Evolutionary conservation across 1,140 invertebrate genomes (phyloP), one percentile per base, ranked within the genome.

Genomic region (Drosophila ficusphila): DNA sequence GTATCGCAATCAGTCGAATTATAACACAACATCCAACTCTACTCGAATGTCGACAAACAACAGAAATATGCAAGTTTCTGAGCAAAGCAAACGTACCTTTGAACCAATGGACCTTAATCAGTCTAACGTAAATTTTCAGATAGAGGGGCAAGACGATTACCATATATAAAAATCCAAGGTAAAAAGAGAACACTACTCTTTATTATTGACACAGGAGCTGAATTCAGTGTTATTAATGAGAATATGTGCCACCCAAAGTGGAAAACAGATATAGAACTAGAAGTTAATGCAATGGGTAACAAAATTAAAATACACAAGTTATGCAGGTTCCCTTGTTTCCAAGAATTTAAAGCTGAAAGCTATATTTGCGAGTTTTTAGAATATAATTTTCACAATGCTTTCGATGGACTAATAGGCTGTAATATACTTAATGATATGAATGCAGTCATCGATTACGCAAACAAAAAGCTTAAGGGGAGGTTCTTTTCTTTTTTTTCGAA

Each of bases 341-440:
- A 47, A 47, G 25, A 47, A 47, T 47, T 47, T 47, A 9, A 47
- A 18, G 14, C 25, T 18, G 14, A 38, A 31, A 14, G 25, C 16
- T 54, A 41, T 54, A 38, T 8, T n/a, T 54, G 51, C 18, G 16
- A 42, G n/a, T 53, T 41, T 38, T 4, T 42, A 23, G 34, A 39
- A 23, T 38, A 52, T 23, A 27, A 52, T 52, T 52, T 52, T 36
- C 34, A 52, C 9, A 38, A 9, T 12, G n/a, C 9, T 29, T 53
- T 39, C 4, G 49, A 53, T 25, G 49, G 49, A 6, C 14, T 53
- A 53, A 53, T 39, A 12, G 42, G 42, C 23, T 51, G 31, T 25
- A 38, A 52, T 12, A 52, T 38, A 7, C 33, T 38, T 52, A 52
- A 52, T 52, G 33, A 52, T 12, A 25, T 52, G 33, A 25, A 52